Conservation (phyloP, 2,797 vertebrate genomes). For the Ataeniobius toweri region DNA sequence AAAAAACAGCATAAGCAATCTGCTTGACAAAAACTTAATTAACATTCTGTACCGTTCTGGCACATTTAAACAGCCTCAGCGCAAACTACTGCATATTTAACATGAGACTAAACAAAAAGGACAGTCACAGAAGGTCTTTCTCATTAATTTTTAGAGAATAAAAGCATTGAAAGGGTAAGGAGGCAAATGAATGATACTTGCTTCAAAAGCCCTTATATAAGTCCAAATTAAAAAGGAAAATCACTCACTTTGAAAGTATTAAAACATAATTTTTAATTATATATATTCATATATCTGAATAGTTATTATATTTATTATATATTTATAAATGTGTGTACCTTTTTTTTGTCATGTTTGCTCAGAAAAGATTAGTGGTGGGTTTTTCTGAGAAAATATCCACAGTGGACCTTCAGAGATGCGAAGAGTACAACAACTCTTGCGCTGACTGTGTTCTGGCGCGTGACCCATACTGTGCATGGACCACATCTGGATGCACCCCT, state of each 20-base stretch:
- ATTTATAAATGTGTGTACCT: background rate
- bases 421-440: slow-evolving; percentile 74
- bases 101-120: background rate
- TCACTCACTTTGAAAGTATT: background rate
- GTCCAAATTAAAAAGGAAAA: background rate
- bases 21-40: background rate
- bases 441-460: slow-evolving; percentile 78
- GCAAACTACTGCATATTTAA: too few species aligned
- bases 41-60: background rate
- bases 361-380: slow-evolving; percentile 81
- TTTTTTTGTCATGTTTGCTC: slow-evolving; percentile 12
- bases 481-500: slow-evolving; percentile 61
- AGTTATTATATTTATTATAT: background rate
- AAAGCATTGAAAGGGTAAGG: background rate
- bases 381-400: slow-evolving; percentile 69
- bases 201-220: background rate
- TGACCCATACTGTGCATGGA: slow-evolving; percentile 84
- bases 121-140: background rate
- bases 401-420: slow-evolving; percentile 77
- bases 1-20: background rate
- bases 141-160: background rate
- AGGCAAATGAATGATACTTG: background rate
- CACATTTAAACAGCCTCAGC: background rate
- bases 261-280: too few species aligned
- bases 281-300: background rate